These are phyloP conservation scores for Drosophila limbata DNA, from an alignment of 2,888 invertebrate genomes.

Conservation along the genomic window DNA sequence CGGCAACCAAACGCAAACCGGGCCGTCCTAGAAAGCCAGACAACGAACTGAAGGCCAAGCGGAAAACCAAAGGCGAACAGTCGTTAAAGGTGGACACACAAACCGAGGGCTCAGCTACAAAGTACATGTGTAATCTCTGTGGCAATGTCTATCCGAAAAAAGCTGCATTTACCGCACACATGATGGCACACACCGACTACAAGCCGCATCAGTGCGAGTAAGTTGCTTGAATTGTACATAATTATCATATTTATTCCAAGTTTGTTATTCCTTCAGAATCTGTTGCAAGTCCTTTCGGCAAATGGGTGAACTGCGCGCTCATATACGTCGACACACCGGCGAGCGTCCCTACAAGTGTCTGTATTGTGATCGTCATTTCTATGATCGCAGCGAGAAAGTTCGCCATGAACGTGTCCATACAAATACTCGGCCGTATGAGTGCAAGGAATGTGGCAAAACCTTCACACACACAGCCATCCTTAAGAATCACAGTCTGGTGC, in stretches of 20 bases:
- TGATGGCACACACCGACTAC: slow-evolving; percentile 79
- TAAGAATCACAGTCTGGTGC: slow-evolving; percentile 78
- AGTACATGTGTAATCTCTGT: slow-evolving; percentile 80
- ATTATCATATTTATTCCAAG: no score
- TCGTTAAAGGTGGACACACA: slow-evolving; percentile 1
- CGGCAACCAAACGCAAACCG: slow-evolving; percentile 37
- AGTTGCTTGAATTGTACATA: slow-evolving; percentile 37
- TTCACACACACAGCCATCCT: slow-evolving; percentile 82
- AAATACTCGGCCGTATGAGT: slow-evolving; percentile 82
- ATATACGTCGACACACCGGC: slow-evolving; percentile 84
- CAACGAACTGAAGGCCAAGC: slow-evolving; percentile 59
- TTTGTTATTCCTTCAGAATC: slow-evolving; percentile 63
- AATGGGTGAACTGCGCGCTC: slow-evolving; percentile 83
- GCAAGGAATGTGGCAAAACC: slow-evolving; percentile 80
- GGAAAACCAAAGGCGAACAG: slow-evolving; percentile 26
- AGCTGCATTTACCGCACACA: slow-evolving; percentile 77
- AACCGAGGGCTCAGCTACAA: slow-evolving; percentile 36
- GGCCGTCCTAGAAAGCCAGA: slow-evolving; percentile 70
- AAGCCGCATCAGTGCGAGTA: slow-evolving; percentile 84
- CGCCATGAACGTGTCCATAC: slow-evolving; percentile 80
- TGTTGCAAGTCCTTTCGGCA: slow-evolving; percentile 82
- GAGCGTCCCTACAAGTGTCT: slow-evolving; percentile 83
- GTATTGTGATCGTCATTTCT: slow-evolving; percentile 78
- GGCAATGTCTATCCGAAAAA: slow-evolving; percentile 81
- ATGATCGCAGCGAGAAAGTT: slow-evolving; percentile 71